Evolutionary conservation across 2,113 vertebrate genomes (phyloP), one percentile per base, ranked within the genome.

Genomic region (Tiliqua scincoides): DNA sequence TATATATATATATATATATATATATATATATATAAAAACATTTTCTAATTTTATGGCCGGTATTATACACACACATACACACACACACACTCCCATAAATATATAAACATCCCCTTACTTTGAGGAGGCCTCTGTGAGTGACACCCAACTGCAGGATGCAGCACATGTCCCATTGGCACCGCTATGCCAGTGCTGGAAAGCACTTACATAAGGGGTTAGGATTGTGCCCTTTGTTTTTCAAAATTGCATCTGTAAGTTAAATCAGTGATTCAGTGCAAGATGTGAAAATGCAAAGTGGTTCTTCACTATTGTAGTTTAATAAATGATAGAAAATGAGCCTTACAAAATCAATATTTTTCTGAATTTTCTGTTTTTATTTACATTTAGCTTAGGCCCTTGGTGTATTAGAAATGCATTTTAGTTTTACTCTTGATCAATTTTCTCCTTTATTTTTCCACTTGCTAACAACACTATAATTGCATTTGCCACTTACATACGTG

Each of bases 281-380:
- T 82, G 0, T 17, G 27, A 88, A 93, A 87, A 54, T 71, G 0
- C 68, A 65, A 70, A 14, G 23, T 85, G 32, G 83, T 8, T 11
- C 62, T 74, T 57, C 32, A 59, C 14, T 37, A 17, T 57, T 85
- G 76, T 61, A 40, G 3, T 68, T 88, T 78, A 73, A 75, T 10
- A 90, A 76, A 72, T 65, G 9, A 87, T 48, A 73, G 2, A 6
- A 89, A 82, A 14, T 84, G 76, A 72, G 76, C 54, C 57, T 72
- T 48, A 84, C 25, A 43, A 43, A 80, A 91, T 80, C 14, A 68
- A 48, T 27, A 84, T 5, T 84, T n/a, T 4, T 79, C 0, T 68
- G 2, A 54, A 76, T 84, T 86, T 68, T 88, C 87, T 85, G 18
- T 14, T 48, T 86, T 15, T 84, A 85, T 89, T 90, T 82, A 72